Percentiles rank a stretch among this genome's conserved stretches.
These are phyloP conservation scores for Nasonia longicornis DNA, from an alignment of 1,140 invertebrate species.

Conservation along the genomic window DNA sequence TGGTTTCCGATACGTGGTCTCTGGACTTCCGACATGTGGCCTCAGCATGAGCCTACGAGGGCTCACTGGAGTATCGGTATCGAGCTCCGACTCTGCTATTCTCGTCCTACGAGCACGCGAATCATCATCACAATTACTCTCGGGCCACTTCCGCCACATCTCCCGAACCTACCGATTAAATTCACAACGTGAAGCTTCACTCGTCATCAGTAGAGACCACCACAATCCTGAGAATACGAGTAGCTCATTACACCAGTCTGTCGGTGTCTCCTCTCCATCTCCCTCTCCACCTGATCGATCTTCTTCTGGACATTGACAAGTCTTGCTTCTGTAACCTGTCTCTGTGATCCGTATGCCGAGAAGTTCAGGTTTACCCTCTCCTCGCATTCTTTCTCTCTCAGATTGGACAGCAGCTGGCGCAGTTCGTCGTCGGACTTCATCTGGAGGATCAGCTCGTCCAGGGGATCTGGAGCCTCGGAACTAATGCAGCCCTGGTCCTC, in stretches of 20 bases:
- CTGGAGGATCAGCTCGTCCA: constrained; percentile 56
- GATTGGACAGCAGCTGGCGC: constrained; percentile 53
- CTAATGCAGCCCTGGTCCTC: constrained; percentile 58
- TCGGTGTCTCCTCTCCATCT: constrained; percentile 57
- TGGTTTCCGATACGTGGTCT: constrained; percentile 52
- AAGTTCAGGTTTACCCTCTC: constrained; percentile 60
- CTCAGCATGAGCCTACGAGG: constrained; percentile 58
- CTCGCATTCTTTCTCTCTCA: constrained; percentile 61
- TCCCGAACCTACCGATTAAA: not conserved
- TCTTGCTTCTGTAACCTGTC: constrained; percentile 55
- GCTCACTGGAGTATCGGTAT: constrained; percentile 32
- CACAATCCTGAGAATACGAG: not conserved
- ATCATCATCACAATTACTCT: not conserved
- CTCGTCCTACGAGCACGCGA: not conserved
- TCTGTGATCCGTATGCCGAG: constrained; percentile 58
- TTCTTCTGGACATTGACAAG: constrained; percentile 59
- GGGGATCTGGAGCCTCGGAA: constrained; percentile 50
- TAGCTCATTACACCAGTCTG: constrained; percentile 19
- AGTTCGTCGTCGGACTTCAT: constrained; percentile 62
- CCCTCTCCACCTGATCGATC: constrained; percentile 59
- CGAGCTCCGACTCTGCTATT: not conserved
- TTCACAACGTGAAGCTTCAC: not conserved
- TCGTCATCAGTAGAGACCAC: not conserved
- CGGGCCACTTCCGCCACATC: not conserved
- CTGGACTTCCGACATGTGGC: constrained; percentile 55